These are phyloP conservation scores for Acronicta psi DNA, from an alignment of 2,888 invertebrate genomes.

Conservation along the genomic window DNA sequence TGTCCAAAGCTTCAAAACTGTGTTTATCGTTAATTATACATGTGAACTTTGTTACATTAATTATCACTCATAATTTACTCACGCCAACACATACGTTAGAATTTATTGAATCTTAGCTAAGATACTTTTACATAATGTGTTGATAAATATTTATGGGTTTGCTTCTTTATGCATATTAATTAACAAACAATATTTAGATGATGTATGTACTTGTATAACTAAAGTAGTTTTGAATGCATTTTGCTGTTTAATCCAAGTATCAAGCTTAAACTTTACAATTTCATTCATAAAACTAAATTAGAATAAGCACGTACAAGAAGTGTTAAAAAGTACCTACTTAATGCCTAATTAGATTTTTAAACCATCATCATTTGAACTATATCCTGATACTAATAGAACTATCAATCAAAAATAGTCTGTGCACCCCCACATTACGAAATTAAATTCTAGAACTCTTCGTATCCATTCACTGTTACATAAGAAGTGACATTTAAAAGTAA, in stretches of 20 bases:
- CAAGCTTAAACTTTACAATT: too few relatives aligned
- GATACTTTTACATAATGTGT: conserved; percentile 31
- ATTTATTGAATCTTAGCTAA: conserved; percentile 31
- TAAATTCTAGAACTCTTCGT: too few relatives aligned
- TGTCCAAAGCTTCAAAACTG: conserved; percentile 35
- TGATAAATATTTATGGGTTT: conserved; percentile 38
- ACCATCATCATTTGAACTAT: too few relatives aligned
- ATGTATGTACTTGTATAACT: conserved; percentile 16
- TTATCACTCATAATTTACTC: too few relatives aligned
- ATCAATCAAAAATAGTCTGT: too few relatives aligned
- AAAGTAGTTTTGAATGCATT: neutral
- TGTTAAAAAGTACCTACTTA: too few relatives aligned
- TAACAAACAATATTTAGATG: conserved; percentile 24
- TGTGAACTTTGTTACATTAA: conserved; percentile 39
- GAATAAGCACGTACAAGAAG: too few relatives aligned
- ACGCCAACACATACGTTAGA: conserved; percentile 12
- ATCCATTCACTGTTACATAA: neutral
- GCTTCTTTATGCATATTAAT: conserved; percentile 18
- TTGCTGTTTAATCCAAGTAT: too few relatives aligned
- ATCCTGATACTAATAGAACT: too few relatives aligned
- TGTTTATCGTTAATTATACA: conserved; percentile 43
- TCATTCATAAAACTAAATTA: too few relatives aligned
- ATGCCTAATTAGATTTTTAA: too few relatives aligned
- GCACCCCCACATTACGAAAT: too few relatives aligned
- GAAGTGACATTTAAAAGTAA: neutral